Conservation (phyloP, 2,797 vertebrate species). For the Danio kyathit region DNA sequence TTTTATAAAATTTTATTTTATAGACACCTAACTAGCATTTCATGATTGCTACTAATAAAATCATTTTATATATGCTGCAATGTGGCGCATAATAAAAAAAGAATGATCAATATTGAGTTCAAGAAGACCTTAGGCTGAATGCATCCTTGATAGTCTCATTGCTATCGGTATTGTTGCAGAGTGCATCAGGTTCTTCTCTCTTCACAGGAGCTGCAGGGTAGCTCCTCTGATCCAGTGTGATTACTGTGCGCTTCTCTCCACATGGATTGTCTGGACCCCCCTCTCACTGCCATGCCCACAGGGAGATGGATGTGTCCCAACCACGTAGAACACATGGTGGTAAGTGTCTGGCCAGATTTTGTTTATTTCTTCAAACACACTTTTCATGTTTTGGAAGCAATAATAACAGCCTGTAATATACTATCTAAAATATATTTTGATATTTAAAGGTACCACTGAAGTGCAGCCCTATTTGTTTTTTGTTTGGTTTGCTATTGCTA, state of each 20-base stretch:
- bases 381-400: background rate
- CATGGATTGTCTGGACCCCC: constrained; percentile 98
- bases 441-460: too few relatives aligned
- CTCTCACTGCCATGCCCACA: constrained; percentile 95
- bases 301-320: constrained; percentile 99
- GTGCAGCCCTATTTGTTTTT: background rate
- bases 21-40: too few relatives aligned
- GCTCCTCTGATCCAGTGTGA: constrained; percentile 98
- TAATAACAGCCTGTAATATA: background rate
- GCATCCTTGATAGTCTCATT: background rate
- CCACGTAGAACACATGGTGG: constrained; percentile 95
- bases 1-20: too few relatives aligned
- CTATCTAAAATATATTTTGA: too few relatives aligned
- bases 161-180: background rate
- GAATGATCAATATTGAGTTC: too few relatives aligned
- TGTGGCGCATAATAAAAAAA: too few relatives aligned
- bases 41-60: too few relatives aligned
- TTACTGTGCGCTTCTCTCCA: constrained; percentile 97
- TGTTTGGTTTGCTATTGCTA: background rate
- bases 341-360: constrained; percentile 70
- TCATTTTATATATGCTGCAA: too few relatives aligned
- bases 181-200: constrained; percentile 8
- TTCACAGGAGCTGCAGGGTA: constrained; percentile 91
- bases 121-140: background rate
- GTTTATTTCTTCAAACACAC: background rate